These are phyloP conservation scores for Cotesia glomerata DNA, from an alignment of 1,140 invertebrate species.

Conservation along the genomic window DNA sequence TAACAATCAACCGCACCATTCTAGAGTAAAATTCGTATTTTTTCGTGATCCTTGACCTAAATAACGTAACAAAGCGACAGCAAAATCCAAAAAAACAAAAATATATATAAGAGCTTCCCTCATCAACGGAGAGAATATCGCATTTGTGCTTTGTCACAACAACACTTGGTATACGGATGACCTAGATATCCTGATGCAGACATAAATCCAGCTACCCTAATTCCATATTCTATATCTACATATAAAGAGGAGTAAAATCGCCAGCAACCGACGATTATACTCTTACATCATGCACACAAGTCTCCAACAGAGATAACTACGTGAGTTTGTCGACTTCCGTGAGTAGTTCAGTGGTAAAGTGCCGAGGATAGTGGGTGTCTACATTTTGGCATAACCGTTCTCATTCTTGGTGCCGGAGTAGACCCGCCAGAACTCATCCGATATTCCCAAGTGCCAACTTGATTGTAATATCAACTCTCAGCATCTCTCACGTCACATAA, in stretches of 20 bases:
- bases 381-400: neutral
- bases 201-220: neutral
- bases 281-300: neutral
- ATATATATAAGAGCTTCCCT: too few relatives aligned
- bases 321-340: slow-evolving; percentile 9
- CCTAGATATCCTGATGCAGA: neutral
- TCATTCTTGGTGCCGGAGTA: neutral
- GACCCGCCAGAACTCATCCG: neutral
- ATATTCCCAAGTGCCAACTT: slow-evolving; percentile 5
- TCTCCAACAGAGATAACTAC: slow-evolving; percentile 9
- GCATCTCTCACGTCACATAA: slow-evolving; percentile 2
- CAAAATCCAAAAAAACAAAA: too few relatives aligned
- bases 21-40: too few relatives aligned
- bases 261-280: slow-evolving; percentile 1
- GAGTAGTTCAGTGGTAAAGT: slow-evolving; percentile 8
- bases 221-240: neutral
- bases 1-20: too few relatives aligned
- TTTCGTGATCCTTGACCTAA: too few relatives aligned
- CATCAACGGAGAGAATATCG: too few relatives aligned
- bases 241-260: neutral
- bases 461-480: slow-evolving; percentile 4
- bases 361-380: neutral
- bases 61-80: too few relatives aligned
- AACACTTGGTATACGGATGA: too few relatives aligned
- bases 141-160: too few relatives aligned